phyloP scores from a whole-genome alignment of 30 jellyfish, hydroid and myxozoan species.

The Hydractinia echinata region DNA sequence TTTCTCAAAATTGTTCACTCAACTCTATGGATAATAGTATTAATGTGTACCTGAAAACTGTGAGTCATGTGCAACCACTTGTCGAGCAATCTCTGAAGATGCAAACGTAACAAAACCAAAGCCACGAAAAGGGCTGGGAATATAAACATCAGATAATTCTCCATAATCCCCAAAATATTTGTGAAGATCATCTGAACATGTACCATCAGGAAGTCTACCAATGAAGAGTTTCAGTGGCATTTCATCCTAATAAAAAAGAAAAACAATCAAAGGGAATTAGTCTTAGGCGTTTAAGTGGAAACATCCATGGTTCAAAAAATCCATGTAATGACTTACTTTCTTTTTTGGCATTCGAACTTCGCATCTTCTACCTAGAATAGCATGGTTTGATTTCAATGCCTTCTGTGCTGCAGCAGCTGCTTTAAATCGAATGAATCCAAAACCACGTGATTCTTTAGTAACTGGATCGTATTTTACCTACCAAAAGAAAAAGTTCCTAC shows the following conservation, averaged over 20 bases:
- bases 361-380: conserved; percentile 73
- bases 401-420: conserved; percentile 63
- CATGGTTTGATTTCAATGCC: conserved; percentile 53
- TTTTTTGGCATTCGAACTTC: conserved; percentile 82
- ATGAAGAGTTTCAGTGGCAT: conserved; percentile 75
- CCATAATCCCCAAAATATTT: conserved; percentile 81
- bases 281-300: neutral
- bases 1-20: no score
- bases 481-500: neutral
- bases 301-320: neutral
- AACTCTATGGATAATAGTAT: neutral
- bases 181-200: conserved; percentile 59
- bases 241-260: conserved; percentile 48
- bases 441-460: conserved; percentile 81
- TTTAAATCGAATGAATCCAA: conserved; percentile 77
- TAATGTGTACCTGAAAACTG: conserved; percentile 13
- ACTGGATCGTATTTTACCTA: conserved; percentile 72
- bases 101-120: conserved; percentile 96
- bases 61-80: conserved; percentile 69
- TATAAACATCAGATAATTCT: conserved; percentile 74
- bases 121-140: conserved; percentile 97
- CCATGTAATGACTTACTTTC: conserved; percentile 38
- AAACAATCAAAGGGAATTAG: neutral
- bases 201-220: conserved; percentile 83
- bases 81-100: conserved; percentile 68